Evolutionary conservation across 2,888 invertebrate species (phyloP).

Genomic region (Apoda limacodes): DNA sequence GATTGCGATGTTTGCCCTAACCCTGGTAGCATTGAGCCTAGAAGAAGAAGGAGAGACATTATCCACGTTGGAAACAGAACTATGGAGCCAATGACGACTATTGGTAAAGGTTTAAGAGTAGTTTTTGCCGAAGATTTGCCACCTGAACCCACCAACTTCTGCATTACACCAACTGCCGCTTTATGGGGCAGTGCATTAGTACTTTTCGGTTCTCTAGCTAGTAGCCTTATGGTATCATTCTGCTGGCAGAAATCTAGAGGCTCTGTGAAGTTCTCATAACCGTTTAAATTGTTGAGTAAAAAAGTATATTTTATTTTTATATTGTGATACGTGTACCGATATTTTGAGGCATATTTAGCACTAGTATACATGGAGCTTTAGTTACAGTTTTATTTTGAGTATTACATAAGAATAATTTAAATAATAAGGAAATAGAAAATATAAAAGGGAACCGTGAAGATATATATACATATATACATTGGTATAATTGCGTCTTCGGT

Average conservation of each 20-base stretch:
- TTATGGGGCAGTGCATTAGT: conserved; percentile 72
- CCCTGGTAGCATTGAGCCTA: conserved; percentile 70
- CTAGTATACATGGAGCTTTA: too few relatives aligned
- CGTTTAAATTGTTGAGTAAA: not conserved
- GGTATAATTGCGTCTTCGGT: too few relatives aligned
- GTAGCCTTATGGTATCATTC: conserved; percentile 51
- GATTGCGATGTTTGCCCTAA: conserved; percentile 81
- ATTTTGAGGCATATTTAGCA: too few relatives aligned
- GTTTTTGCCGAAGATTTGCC: conserved; percentile 77
- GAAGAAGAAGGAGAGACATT: conserved; percentile 52
- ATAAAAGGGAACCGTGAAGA: too few relatives aligned
- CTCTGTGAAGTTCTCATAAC: conserved; percentile 39
- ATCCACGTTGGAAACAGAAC: conserved; percentile 59
- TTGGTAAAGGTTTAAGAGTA: conserved; percentile 75
- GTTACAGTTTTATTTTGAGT: too few relatives aligned
- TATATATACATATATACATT: too few relatives aligned
- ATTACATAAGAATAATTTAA: too few relatives aligned
- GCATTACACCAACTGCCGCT: conserved; percentile 74
- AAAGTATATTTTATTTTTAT: conserved; percentile 1
- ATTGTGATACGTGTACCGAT: not conserved
- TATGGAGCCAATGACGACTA: conserved; percentile 69
- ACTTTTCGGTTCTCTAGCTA: conserved; percentile 69
- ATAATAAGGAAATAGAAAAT: too few relatives aligned
- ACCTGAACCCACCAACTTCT: conserved; percentile 56
- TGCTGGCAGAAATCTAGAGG: conserved; percentile 52